Conservation (phyloP, 2,797 vertebrate species). For the Cynodonichthys magdalenae region DNA sequence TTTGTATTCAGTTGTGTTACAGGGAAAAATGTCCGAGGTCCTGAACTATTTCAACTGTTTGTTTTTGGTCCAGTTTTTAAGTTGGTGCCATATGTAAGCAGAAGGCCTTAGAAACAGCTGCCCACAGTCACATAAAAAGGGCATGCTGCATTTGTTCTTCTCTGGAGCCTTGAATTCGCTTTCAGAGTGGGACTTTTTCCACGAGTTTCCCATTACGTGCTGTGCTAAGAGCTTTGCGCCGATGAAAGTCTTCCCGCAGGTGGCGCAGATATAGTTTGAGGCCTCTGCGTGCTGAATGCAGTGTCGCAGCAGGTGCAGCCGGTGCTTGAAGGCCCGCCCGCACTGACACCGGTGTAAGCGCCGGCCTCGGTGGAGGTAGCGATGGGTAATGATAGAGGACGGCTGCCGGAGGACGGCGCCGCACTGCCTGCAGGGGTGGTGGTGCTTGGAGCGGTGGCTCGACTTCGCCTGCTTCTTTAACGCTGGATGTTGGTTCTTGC, state of each 20-base stretch:
- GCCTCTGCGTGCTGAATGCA: constrained; percentile 82
- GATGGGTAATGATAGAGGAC: constrained; percentile 77
- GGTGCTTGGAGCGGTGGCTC: constrained; percentile 71
- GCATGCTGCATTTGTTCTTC: constrained; percentile 62
- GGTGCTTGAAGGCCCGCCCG: constrained; percentile 76
- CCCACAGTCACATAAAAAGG: constrained; percentile 78
- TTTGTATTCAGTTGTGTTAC: too few species aligned
- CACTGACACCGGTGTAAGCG: constrained; percentile 78
- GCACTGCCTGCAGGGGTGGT: constrained; percentile 80
- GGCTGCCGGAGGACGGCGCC: constrained; percentile 76
- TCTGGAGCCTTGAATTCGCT: constrained; percentile 10
- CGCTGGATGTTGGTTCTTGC: constrained; percentile 36
- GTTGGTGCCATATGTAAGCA: constrained; percentile 81
- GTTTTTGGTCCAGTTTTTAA: constrained; percentile 60
- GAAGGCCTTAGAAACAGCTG: constrained; percentile 75
- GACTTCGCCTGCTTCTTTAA: constrained; percentile 56
- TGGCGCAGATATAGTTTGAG: constrained; percentile 78
- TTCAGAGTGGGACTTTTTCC: constrained; percentile 18
- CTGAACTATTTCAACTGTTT: constrained; percentile 23
- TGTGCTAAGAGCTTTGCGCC: constrained; percentile 77
- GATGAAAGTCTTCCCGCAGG: constrained; percentile 81
- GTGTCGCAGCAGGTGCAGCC: constrained; percentile 82
- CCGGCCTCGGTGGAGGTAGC: constrained; percentile 77
- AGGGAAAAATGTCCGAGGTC: not conserved
- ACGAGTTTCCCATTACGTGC: constrained; percentile 58